Evolutionary conservation across 2,888 invertebrate genomes (phyloP), one percentile per base, ranked within the genome.

Genomic region (Stenchaetothrips biformis): DNA sequence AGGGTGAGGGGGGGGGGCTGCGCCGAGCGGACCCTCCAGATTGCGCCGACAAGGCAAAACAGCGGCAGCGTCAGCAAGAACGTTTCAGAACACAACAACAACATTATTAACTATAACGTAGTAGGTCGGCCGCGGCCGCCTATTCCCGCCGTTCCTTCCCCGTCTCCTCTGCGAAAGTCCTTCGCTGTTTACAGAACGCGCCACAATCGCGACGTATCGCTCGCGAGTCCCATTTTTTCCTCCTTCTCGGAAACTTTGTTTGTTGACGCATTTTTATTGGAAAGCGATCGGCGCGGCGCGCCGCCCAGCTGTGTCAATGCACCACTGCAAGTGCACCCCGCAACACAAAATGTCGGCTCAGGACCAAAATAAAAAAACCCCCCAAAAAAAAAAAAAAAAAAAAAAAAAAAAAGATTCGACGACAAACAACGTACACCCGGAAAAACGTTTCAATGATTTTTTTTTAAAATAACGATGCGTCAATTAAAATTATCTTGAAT

Each of bases 41-140:
- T 59, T 13, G 59, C 59, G 59, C 59, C 59, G 59, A 59, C 59
- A 59, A 16, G 59, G 59, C 59, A 59, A 59, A 59, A 59, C 59
- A 59, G 18, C 59, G 16, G 59, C 59, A 59, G 59, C 59, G 59
- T 59, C 59, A 59, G 59, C 59, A 13, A 18, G 13, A 18, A 6
- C 59, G 13, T 9, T 16, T 7, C 53, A 9, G 59, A 16, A 13
- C 16, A 13, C 59, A 59, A 6, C 59, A 59, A 18, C 18, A 18
- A 18, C 18, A 16, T 59, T 59, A 59, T 59, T 59, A 59, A 18
- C 59, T 13, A 53, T 53, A 3, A 59, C 59, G 59, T 37, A 7
- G 59, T 59, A 59, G n/a, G n/a, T 13, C 6, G 18, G 59, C 13
- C 59, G 18, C 59, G 6, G 18, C 37, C 37, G 18, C 6, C 13